phyloP scores from a whole-genome alignment of 2,113 vertebrate species.

The Gnathonemus longibarbis region DNA sequence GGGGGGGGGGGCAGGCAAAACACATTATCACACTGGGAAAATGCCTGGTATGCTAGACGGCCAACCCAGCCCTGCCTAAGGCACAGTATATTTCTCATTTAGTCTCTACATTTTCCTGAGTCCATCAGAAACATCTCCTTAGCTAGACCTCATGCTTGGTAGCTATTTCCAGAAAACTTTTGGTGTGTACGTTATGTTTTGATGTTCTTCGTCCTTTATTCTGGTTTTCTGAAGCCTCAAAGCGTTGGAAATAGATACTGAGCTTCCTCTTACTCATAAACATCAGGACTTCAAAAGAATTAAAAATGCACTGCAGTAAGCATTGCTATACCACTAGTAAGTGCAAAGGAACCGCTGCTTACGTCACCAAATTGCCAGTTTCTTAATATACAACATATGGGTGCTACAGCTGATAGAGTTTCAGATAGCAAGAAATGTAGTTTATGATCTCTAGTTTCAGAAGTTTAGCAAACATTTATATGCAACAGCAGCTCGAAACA shows the following conservation, averaged over 20 bases:
- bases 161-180: background rate
- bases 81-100: background rate
- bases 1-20: background rate
- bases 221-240: background rate
- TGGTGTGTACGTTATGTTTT: background rate
- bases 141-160: background rate
- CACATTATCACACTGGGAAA: background rate
- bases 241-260: background rate
- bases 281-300: slow-evolving; percentile 8
- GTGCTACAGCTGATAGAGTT: background rate
- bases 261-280: background rate
- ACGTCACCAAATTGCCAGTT: slow-evolving; percentile 14
- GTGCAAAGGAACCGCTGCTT: background rate
- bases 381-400: slow-evolving; percentile 18
- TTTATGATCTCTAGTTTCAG: slow-evolving; percentile 13
- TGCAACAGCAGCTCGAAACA: background rate
- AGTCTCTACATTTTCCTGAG: background rate
- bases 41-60: background rate
- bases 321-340: slow-evolving; percentile 7
- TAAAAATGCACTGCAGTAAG: background rate
- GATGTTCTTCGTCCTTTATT: background rate
- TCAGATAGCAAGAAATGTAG: background rate
- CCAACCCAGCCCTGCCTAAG: background rate
- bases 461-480: slow-evolving; percentile 1
- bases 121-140: background rate